A percentile compares a stretch with the other conserved stretches of the same genome.
phyloP scores from a whole-genome alignment of 2,113 vertebrate genomes.

The Eudorcas thomsonii region DNA sequence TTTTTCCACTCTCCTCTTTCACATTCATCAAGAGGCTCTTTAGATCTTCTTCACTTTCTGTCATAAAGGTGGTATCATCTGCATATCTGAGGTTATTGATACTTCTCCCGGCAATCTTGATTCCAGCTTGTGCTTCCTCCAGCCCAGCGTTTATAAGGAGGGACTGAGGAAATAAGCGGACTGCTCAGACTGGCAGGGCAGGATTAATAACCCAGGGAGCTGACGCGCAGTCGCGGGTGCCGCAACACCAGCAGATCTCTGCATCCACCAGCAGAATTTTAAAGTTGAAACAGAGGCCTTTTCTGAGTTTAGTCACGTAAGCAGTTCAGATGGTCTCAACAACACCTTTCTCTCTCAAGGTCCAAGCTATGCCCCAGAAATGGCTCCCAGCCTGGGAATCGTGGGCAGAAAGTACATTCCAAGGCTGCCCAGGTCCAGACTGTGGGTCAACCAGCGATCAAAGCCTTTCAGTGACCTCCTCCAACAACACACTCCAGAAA shows the following conservation, averaged over 20 bases:
- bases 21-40: too few relatives aligned
- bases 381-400: neutral
- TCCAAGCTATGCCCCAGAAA: neutral
- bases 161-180: rapidly evolving
- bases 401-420: neutral
- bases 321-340: neutral
- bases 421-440: neutral
- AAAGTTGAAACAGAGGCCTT: neutral
- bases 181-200: neutral
- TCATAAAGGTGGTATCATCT: too few relatives aligned
- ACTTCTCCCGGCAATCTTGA: too few relatives aligned
- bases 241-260: neutral
- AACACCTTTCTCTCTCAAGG: neutral
- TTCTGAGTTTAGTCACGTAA: neutral
- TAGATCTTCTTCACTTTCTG: too few relatives aligned
- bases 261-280: neutral
- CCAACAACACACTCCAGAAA: neutral
- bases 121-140: too few relatives aligned
- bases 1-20: too few relatives aligned
- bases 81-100: too few relatives aligned
- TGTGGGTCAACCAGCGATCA: neutral
- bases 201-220: too few relatives aligned
- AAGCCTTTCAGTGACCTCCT: neutral
- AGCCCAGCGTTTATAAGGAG: neutral
- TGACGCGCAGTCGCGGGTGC: rapidly evolving